Base-by-base conservation (phyloP, 2,797 vertebrate species). In the Sebastes miniatus region DNA sequence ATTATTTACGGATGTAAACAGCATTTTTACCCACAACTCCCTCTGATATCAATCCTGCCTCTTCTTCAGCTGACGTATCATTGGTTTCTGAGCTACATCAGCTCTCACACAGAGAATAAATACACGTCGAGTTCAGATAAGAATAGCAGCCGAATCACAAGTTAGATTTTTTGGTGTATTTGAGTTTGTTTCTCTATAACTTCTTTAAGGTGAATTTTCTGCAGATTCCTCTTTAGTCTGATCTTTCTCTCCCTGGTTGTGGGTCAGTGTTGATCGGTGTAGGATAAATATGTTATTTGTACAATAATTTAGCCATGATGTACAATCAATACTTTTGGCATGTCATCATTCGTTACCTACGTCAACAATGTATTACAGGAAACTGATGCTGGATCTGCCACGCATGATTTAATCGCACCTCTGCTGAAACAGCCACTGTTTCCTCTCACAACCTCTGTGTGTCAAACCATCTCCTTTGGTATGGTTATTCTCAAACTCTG, bases 21-120 rank as follows among this genome's bases (percentile, higher is more conserved):
- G 13, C 20, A 12, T 73, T 32, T 62, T 39, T 47, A 68, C 62
- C 70, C 69, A 59, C n/a, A 78, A 78, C 1, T 29, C 27, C 29
- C 24, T 52, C 36, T 59, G 66, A 2, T 34, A 50, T 10, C 14
- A 8, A 3, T 4, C 32, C 4, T 62, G 54, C 24, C 43, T 62
- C n/a, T 68, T 25, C 62, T 56, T 12, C 27, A 73, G 47, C 64
- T 24, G 32, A 16, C 31, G 58, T 50, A 22, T 58, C 34, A 54
- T 8, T 14, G 32, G 8, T 9, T 43, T 18, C 43, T 22, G 47
- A 58, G 50, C 36, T 29, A 3, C 2, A 50, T 47, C 61, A 36
- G 73, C 52, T 57, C 59, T 67, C 56, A n/a, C 5, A 8, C 32
- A 56, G 8, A 27, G 50, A 61, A 36, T 2, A 67, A 31, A 67